These are phyloP conservation scores for Spodoptera littoralis DNA, from an alignment of 2,888 invertebrate species.

Conservation along the genomic window DNA sequence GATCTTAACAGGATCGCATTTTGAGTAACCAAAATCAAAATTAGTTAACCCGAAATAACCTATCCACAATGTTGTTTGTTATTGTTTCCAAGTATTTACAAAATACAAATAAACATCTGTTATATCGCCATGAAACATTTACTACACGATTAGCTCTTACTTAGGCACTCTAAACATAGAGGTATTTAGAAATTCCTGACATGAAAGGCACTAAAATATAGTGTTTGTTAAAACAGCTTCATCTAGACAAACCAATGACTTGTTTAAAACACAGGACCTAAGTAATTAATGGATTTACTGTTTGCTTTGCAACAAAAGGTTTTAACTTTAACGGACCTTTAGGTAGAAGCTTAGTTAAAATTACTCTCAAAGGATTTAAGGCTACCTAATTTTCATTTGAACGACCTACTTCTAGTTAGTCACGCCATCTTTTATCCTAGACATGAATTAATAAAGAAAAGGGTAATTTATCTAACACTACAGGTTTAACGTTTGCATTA, in stretches of 20 bases:
- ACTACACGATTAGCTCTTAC: no score
- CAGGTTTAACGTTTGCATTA: background rate
- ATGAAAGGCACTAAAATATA: background rate
- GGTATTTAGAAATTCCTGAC: background rate
- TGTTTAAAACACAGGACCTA: conserved; percentile 22
- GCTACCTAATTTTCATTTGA: conserved; percentile 47
- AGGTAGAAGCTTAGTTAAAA: conserved; percentile 49
- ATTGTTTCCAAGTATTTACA: no score
- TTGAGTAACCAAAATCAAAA: no score
- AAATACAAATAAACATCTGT: no score
- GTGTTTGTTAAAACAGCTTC: background rate
- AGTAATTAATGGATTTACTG: conserved; percentile 41
- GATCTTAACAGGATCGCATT: no score
- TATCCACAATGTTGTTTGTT: no score
- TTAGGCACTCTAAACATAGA: background rate
- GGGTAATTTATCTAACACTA: background rate
- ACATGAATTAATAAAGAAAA: conserved; percentile 35
- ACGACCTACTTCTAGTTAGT: conserved; percentile 31
- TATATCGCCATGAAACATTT: no score
- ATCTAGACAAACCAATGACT: conserved; percentile 8
- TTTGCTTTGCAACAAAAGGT: conserved; percentile 40
- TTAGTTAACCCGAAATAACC: no score
- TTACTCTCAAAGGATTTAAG: conserved; percentile 50
- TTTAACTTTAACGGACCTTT: conserved; percentile 33
- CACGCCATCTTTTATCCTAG: conserved; percentile 41